Evolutionary conservation across 1,140 invertebrate species (phyloP), one percentile per base, ranked within the genome.

Genomic region (Portunus trituberculatus): DNA sequence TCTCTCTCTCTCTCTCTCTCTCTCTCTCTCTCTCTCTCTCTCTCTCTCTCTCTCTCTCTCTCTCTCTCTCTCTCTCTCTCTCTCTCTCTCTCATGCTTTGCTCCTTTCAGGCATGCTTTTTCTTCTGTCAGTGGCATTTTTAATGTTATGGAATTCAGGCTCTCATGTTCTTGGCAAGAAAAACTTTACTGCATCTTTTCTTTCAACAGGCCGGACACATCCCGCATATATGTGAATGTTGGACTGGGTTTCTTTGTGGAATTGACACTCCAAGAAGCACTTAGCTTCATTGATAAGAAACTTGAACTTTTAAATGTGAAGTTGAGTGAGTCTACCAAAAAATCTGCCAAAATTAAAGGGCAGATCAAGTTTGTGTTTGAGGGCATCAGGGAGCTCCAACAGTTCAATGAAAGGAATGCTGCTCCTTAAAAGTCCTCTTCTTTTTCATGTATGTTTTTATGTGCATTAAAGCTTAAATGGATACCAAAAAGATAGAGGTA

Each of bases 331-430:
- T 95, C 94, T 0, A 76, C 94, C 29, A 92, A 95, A 59, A 92
- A 95, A 46, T 92, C 90, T 6, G 84, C 94, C 10, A 95, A 95
- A 76, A 95, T 95, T 10, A 95, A 95, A 46, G 94, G 91, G 4
- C 84, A 95, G 20, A 95, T 95, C n/a, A 95, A 59, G 83, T 95
- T 92, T 89, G 82, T 92, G 28, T 95, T 59, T 82, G 91, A 95
- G 83, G 91, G 52, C 10, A 52, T 95, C 25, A 52, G 84, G 25
- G 91, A 95, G 84, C 46, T 95, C 29, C 91, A 95, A 82, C 83
- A 59, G 31, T 32, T 92, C 2, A 59, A 52, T 25, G 29, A 59
- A 31, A 59, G 32, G 29, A 86, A 52, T 28, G 20, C n/a, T 28
- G 67, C 25, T 25, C 31, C 39, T 8, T 59, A 10, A 86, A 84